Percentiles rank a stretch among this genome's conserved stretches.
Conservation (phyloP, 2,888 invertebrate genomes). For the Ochropacha duplaris region DNA sequence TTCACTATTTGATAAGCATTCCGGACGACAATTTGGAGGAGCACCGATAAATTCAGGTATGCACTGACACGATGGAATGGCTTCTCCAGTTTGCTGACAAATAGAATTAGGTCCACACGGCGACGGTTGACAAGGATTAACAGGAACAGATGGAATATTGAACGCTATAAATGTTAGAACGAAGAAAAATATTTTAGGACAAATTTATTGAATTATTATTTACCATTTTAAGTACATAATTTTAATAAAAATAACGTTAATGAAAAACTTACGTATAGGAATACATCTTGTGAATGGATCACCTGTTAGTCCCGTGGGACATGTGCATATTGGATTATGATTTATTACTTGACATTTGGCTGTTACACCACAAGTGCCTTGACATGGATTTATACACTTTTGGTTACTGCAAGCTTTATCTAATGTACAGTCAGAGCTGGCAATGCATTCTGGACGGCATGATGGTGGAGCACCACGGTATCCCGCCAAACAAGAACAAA, state of each 20-base stretch:
- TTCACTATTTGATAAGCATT: conserved; percentile 88
- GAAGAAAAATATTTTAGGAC: conserved; percentile 48
- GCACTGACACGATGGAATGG: conserved; percentile 87
- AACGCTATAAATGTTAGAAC: not conserved
- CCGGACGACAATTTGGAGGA: conserved; percentile 88
- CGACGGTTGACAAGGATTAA: conserved; percentile 88
- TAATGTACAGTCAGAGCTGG: conserved; percentile 87
- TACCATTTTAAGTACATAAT: no score
- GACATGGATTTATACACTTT: conserved; percentile 88
- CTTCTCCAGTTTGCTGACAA: conserved; percentile 81
- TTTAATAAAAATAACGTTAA: no score
- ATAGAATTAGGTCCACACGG: conserved; percentile 90
- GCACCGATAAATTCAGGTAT: conserved; percentile 85
- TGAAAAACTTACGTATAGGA: conserved; percentile 67
- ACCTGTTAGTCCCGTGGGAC: conserved; percentile 85
- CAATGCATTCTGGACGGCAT: conserved; percentile 88
- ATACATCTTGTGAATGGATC: conserved; percentile 86
- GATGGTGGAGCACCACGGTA: conserved; percentile 87
- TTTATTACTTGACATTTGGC: conserved; percentile 90
- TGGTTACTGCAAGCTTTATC: conserved; percentile 88
- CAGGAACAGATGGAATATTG: conserved; percentile 18
- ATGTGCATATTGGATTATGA: conserved; percentile 89
- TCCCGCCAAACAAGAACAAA: conserved; percentile 86
- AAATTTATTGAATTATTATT: not conserved
- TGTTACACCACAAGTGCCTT: conserved; percentile 89